These are phyloP conservation scores for Arion vulgaris DNA, from an alignment of 1,140 invertebrate genomes.

Conservation along the genomic window DNA sequence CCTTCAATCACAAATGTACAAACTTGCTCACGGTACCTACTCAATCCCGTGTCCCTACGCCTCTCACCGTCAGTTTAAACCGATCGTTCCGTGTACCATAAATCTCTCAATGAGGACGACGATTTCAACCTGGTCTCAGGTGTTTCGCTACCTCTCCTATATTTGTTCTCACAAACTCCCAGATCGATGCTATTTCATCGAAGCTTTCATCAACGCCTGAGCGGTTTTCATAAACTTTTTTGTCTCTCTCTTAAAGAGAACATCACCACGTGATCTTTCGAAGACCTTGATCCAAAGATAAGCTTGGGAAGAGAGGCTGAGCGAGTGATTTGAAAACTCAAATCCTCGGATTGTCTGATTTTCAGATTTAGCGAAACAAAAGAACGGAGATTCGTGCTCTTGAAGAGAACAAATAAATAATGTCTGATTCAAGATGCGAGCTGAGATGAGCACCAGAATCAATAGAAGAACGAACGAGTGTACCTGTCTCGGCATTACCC, in stretches of 20 bases:
- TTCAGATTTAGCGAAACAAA: neutral
- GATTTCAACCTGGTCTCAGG: neutral
- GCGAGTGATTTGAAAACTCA: neutral
- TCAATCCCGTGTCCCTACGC: no score
- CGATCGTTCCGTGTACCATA: no score
- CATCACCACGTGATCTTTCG: neutral
- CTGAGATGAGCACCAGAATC: neutral
- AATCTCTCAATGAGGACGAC: no score
- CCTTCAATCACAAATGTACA: neutral
- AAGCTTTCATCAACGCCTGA: neutral
- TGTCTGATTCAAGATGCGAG: neutral
- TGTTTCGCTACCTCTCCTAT: neutral
- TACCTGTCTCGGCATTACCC: neutral
- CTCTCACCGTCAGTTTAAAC: neutral
- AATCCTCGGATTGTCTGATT: neutral
- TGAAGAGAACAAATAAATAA: neutral
- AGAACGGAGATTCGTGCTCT: neutral
- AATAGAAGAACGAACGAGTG: neutral
- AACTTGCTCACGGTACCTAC: no score
- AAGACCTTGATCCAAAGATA: neutral
- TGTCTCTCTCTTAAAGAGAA: neutral
- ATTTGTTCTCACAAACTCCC: neutral
- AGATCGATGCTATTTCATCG: constrained; percentile 2
- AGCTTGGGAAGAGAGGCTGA: neutral
- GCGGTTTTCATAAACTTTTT: neutral